phyloP scores from a whole-genome alignment of 2,113 vertebrate species.

The Psephotus haematonotus region DNA sequence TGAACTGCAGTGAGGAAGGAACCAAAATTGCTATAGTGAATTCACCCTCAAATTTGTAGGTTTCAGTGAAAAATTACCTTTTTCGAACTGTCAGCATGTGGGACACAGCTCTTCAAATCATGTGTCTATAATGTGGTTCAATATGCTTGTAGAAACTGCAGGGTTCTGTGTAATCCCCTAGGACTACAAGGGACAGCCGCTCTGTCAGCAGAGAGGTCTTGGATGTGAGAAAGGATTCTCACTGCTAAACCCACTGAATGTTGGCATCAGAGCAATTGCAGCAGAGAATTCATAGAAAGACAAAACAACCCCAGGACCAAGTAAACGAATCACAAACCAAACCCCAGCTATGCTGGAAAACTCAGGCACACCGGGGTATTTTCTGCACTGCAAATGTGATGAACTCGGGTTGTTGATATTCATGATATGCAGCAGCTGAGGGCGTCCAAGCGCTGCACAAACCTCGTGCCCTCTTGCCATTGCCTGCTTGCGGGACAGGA shows the following conservation, averaged over 20 bases:
- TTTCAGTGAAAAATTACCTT: not conserved
- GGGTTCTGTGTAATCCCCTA: not conserved
- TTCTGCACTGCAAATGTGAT: not conserved
- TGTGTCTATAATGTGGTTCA: not conserved
- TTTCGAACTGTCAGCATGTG: not conserved
- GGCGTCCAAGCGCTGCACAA: not conserved
- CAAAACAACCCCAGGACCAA: not conserved
- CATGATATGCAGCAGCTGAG: not conserved
- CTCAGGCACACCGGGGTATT: not conserved
- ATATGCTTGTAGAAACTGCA: accelerated
- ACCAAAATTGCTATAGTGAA: not conserved
- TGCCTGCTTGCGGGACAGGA: not conserved
- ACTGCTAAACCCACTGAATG: not conserved
- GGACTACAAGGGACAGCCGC: not conserved
- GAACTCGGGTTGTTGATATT: not conserved
- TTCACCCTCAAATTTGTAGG: not conserved
- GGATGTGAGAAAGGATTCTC: not conserved
- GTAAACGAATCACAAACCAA: not conserved
- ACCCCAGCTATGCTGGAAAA: not conserved
- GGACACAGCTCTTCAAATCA: not conserved
- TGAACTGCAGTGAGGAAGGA: not conserved
- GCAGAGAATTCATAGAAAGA: not conserved
- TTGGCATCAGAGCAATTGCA: accelerated
- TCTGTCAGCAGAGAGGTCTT: not conserved
- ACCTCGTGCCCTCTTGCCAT: not conserved